Evolutionary conservation across 2,888 invertebrate species (phyloP).

Genomic region (Erpobdella octoculata): DNA sequence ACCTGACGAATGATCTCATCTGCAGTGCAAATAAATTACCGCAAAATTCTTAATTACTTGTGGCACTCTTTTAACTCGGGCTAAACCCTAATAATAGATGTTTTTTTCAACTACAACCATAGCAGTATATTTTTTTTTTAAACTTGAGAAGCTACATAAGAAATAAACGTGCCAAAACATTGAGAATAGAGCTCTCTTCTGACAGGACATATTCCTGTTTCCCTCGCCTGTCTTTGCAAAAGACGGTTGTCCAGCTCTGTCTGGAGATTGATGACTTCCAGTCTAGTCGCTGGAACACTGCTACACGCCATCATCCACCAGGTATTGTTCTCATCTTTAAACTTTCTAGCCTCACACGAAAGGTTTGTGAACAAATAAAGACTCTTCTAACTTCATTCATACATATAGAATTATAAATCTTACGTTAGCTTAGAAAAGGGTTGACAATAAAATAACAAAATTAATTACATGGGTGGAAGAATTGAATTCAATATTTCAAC

Average conservation of each 20-base stretch:
- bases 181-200: conserved; percentile 87
- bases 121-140: not conserved
- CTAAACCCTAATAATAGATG: not conserved
- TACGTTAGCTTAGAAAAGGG: conserved; percentile 15
- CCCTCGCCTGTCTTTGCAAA: conserved; percentile 83
- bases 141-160: not conserved
- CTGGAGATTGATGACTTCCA: conserved; percentile 93
- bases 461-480: conserved; percentile 66
- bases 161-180: conserved; percentile 61
- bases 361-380: conserved; percentile 45
- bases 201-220: conserved; percentile 91
- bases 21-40: conserved; percentile 40
- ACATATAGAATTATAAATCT: conserved; percentile 55
- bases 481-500: conserved; percentile 87
- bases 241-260: conserved; percentile 85
- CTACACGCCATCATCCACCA: conserved; percentile 70
- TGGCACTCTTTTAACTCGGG: not conserved
- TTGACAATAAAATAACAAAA: not conserved
- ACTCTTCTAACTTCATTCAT: not conserved
- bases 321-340: conserved; percentile 70
- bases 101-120: not conserved
- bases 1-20: conserved; percentile 82
- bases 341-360: conserved; percentile 59
- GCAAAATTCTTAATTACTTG: not conserved
- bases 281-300: conserved; percentile 85